A percentile compares a stretch with the other conserved stretches of the same genome.
Evolutionary conservation across 2,113 vertebrate genomes (phyloP).

Genomic region (Tachycineta bicolor): DNA sequence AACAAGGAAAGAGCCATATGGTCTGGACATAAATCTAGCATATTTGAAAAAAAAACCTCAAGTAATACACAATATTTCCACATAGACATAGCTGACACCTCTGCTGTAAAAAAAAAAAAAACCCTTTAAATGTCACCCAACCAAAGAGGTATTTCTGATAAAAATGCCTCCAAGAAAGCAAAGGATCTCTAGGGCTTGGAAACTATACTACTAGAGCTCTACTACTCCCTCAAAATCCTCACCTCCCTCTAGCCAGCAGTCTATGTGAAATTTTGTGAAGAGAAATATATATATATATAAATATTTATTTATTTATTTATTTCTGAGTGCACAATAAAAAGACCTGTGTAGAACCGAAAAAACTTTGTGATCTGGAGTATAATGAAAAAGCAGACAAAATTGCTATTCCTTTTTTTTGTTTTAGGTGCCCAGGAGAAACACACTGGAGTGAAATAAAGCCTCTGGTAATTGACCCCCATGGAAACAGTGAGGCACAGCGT

Average conservation of each 20-base stretch:
- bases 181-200: neutral
- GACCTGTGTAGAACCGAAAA: neutral
- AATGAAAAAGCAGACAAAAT: neutral
- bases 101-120: neutral
- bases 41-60: neutral
- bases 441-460: neutral
- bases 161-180: neutral
- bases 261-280: neutral
- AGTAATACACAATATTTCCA: neutral
- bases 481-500: neutral
- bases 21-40: neutral
- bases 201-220: neutral
- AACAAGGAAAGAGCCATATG: neutral
- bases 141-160: neutral
- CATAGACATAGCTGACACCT: neutral
- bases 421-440: neutral
- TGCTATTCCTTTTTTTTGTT: neutral
- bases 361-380: neutral
- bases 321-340: neutral
- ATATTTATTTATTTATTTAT: too few relatives aligned
- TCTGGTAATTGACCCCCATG: accelerated
- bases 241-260: accelerated
- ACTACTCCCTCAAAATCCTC: neutral
- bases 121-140: neutral
- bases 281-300: too few relatives aligned